Percentiles rank a stretch among this genome's conserved stretches.
phyloP scores from a whole-genome alignment of 2,888 invertebrate genomes.

The Vesta saturnalis region DNA sequence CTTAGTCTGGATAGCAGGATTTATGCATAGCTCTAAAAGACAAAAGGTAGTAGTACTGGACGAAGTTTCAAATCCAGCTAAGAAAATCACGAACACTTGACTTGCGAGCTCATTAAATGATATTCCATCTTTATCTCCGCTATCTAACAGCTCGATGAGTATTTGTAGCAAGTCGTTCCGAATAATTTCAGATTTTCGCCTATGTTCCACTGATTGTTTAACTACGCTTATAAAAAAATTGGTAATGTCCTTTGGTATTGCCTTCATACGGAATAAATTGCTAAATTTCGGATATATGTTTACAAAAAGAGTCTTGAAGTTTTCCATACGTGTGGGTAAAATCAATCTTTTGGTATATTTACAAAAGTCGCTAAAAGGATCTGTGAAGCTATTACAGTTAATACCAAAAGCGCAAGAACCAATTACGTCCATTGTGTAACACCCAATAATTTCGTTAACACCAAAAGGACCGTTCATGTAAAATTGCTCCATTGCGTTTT shows the following conservation, averaged over 20 bases:
- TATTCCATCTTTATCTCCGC: slow-evolving; percentile 48
- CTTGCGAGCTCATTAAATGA: slow-evolving; percentile 65
- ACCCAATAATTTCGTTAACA: slow-evolving; percentile 64
- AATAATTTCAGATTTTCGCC: slow-evolving; percentile 42
- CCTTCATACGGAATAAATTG: slow-evolving; percentile 30
- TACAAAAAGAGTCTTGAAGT: neutral
- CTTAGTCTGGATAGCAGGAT: slow-evolving; percentile 65
- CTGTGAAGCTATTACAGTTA: slow-evolving; percentile 66
- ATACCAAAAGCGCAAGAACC: slow-evolving; percentile 70
- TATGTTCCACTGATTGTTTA: slow-evolving; percentile 41
- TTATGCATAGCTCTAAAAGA: slow-evolving; percentile 65
- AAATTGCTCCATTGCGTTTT: slow-evolving; percentile 59
- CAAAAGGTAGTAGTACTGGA: slow-evolving; percentile 69
- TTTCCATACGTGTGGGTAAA: slow-evolving; percentile 38
- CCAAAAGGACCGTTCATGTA: slow-evolving; percentile 50
- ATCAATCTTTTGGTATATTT: slow-evolving; percentile 50
- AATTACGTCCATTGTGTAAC: slow-evolving; percentile 69
- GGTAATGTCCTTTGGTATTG: slow-evolving; percentile 40
- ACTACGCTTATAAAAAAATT: slow-evolving; percentile 47
- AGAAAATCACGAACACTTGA: slow-evolving; percentile 68
- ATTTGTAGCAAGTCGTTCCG: slow-evolving; percentile 58
- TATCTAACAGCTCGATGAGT: slow-evolving; percentile 48
- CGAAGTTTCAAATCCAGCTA: slow-evolving; percentile 74
- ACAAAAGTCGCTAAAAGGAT: slow-evolving; percentile 52
- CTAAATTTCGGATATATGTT: slow-evolving; percentile 52